Conservation (phyloP, 2,797 vertebrate species). For the Characodon lateralis region DNA sequence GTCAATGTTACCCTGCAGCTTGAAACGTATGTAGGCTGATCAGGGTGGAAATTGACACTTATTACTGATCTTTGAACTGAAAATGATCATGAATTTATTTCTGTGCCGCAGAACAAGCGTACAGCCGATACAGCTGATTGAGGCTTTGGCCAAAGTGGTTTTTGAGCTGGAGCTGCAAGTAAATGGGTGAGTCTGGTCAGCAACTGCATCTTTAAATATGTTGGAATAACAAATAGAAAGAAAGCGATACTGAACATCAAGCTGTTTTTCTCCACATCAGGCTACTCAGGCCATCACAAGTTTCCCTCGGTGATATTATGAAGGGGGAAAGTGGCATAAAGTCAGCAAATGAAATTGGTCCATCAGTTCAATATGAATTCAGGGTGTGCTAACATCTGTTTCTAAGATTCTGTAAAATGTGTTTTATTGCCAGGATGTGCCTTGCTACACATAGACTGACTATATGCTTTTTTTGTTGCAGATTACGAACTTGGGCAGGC, state of each 20-base stretch:
- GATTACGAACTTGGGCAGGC: slow-evolving; percentile 89
- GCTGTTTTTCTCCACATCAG: slow-evolving; percentile 67
- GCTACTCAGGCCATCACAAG: slow-evolving; percentile 88
- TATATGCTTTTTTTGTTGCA: slow-evolving; percentile 50
- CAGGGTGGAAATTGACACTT: too few relatives aligned
- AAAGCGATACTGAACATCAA: neutral
- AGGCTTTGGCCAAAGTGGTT: slow-evolving; percentile 86
- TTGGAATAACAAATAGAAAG: too few relatives aligned
- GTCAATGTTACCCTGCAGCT: slow-evolving; percentile 86
- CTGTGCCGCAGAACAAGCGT: slow-evolving; percentile 85
- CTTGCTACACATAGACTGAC: neutral
- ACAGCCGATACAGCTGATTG: slow-evolving; percentile 83
- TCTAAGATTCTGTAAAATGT: neutral
- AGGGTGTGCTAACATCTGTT: slow-evolving; percentile 71
- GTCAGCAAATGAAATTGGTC: slow-evolving; percentile 86
- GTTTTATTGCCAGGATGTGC: neutral
- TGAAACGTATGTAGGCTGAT: slow-evolving; percentile 84
- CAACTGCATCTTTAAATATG: neutral
- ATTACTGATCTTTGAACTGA: neutral
- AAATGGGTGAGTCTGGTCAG: slow-evolving; percentile 81
- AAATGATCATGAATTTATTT: neutral
- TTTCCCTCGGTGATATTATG: slow-evolving; percentile 82
- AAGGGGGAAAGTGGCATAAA: slow-evolving; percentile 84
- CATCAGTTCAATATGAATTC: slow-evolving; percentile 87
- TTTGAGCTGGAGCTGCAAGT: slow-evolving; percentile 89